These are phyloP conservation scores for Leiothrix lutea DNA, from an alignment of 2,113 vertebrate genomes.

Conservation along the genomic window DNA sequence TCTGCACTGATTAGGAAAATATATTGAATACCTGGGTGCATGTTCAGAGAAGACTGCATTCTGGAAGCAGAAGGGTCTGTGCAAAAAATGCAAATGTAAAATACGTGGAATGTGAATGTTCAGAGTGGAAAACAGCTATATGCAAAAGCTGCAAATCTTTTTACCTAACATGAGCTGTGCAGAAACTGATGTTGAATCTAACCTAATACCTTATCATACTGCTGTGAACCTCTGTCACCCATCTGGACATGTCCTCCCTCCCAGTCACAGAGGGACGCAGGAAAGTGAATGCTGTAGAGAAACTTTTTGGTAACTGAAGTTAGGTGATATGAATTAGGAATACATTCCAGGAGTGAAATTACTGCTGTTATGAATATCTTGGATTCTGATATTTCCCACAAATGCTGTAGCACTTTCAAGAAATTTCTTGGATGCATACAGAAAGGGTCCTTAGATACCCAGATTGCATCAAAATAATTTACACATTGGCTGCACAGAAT, in stretches of 20 bases:
- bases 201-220: neutral
- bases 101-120: neutral
- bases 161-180: neutral
- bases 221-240: neutral
- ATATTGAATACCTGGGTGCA: accelerated
- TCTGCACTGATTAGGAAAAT: neutral
- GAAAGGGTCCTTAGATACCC: neutral
- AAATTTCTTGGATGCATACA: neutral
- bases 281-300: neutral
- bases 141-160: neutral
- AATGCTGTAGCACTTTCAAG: neutral
- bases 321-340: neutral
- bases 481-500: neutral
- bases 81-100: neutral
- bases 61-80: neutral
- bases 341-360: neutral
- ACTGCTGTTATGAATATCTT: neutral
- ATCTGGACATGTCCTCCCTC: neutral
- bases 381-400: neutral
- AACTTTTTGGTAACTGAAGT: neutral
- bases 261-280: neutral
- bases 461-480: neutral
- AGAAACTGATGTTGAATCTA: neutral
- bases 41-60: neutral
- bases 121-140: neutral